Percentiles rank a stretch among this genome's conserved stretches.
phyloP scores from a whole-genome alignment of 2,113 vertebrate species.

The Ailurus styani region DNA sequence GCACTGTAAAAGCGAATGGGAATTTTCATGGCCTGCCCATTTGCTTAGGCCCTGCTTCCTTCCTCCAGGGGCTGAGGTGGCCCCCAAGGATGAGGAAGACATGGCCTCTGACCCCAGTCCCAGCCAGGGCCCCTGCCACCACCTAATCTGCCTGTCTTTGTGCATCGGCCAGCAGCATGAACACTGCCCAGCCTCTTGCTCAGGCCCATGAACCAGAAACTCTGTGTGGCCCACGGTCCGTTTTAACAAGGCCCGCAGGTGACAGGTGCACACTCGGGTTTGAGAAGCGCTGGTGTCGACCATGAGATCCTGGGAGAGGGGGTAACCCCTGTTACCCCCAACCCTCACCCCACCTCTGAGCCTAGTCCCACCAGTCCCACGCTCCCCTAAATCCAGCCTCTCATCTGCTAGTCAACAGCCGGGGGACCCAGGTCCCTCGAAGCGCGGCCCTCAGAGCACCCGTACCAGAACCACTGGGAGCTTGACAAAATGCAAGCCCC shows the following conservation, averaged over 20 bases:
- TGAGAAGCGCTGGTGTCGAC: not conserved
- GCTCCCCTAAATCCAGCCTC: not conserved
- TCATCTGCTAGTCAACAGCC: fast-evolving
- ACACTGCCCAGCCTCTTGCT: not conserved
- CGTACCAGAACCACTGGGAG: not conserved
- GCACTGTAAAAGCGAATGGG: not conserved
- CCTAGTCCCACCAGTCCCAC: not conserved
- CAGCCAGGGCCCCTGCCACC: not conserved
- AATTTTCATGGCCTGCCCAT: fast-evolving
- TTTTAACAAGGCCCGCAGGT: not conserved
- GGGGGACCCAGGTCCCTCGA: not conserved
- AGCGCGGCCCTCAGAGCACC: not conserved
- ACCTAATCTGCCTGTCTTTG: not conserved
- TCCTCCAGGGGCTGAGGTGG: not conserved
- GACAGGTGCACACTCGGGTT: too few relatives aligned
- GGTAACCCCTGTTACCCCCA: not conserved
- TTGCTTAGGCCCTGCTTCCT: not conserved
- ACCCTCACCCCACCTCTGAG: too few relatives aligned
- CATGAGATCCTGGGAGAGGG: not conserved
- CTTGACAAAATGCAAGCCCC: not conserved
- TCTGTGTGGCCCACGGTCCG: not conserved
- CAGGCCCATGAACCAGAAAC: not conserved
- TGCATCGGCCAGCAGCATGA: not conserved
- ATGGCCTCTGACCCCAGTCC: not conserved
- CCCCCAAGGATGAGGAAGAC: not conserved